Conservation (phyloP, 2,888 invertebrate species). For the Ennomos erosarius region DNA sequence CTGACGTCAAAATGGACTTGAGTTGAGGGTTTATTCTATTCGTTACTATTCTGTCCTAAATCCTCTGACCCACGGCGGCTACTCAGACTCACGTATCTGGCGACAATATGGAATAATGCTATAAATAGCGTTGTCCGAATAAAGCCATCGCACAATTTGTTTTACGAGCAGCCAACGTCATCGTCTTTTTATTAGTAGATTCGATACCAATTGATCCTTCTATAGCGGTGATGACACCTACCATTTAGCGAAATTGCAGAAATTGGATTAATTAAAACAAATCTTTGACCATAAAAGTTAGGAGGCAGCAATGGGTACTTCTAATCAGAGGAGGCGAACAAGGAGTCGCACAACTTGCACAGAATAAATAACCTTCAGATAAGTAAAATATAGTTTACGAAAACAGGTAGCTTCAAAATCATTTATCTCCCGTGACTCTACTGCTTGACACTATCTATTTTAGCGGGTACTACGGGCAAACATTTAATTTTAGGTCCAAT, state of each 20-base stretch:
- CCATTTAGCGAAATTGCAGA: constrained; percentile 13
- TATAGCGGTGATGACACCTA: constrained; percentile 22
- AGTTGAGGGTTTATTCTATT: too few relatives aligned
- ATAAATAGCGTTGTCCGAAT: constrained; percentile 56
- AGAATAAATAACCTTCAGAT: too few relatives aligned
- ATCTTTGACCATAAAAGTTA: constrained; percentile 7
- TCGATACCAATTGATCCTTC: constrained; percentile 25
- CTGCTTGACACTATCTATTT: too few relatives aligned
- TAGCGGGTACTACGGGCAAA: too few relatives aligned
- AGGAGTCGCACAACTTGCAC: too few relatives aligned
- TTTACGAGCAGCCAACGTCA: constrained; percentile 47
- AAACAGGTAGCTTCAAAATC: too few relatives aligned
- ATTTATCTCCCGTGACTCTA: too few relatives aligned
- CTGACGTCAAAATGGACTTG: too few relatives aligned
- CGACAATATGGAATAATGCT: constrained; percentile 25
- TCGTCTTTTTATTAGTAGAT: constrained; percentile 41
- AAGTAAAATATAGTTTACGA: too few relatives aligned
- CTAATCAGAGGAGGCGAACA: background rate
- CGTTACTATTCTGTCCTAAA: too few relatives aligned
- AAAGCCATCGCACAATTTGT: constrained; percentile 59
- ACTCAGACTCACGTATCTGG: constrained; percentile 9
- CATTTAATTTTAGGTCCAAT: too few relatives aligned
- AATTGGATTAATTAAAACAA: constrained; percentile 21
- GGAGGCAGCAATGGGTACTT: background rate
- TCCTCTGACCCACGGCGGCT: background rate